A percentile compares a stretch with the other conserved stretches of the same genome.
Evolutionary conservation across 92 coral and sea anemone species (phyloP).

Genomic region (Zoanthus solanderi): DNA sequence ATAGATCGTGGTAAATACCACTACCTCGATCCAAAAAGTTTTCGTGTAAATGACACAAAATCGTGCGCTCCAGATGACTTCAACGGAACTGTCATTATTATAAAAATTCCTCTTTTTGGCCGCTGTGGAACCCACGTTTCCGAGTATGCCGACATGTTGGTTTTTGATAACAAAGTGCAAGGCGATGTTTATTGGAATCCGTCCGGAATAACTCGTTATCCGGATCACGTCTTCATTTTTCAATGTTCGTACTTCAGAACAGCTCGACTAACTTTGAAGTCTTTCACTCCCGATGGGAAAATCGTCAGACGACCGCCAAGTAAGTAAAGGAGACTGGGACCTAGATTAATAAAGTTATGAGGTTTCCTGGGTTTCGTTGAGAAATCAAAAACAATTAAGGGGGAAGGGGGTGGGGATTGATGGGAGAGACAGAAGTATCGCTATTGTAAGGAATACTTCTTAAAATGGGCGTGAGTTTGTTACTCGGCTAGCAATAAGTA

Average conservation of each 20-base stretch:
- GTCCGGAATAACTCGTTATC: conserved; percentile 16
- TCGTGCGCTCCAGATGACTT: background rate
- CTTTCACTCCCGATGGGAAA: conserved; percentile 36
- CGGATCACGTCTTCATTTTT: conserved; percentile 6
- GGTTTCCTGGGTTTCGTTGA: no score
- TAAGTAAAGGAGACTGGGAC: background rate
- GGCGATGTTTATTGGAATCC: conserved; percentile 34
- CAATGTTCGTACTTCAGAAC: conserved; percentile 43
- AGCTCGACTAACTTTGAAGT: conserved; percentile 14
- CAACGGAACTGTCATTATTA: conserved; percentile 22
- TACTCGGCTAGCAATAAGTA: no score
- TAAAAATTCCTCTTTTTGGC: conserved; percentile 22
- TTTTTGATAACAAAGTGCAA: background rate
- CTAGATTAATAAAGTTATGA: background rate
- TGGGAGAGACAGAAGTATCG: no score
- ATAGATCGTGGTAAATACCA: background rate
- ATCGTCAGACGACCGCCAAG: conserved; percentile 27
- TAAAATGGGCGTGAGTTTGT: no score
- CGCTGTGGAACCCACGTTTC: conserved; percentile 21
- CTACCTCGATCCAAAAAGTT: conserved; percentile 22
- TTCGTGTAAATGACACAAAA: conserved; percentile 14
- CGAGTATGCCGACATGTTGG: conserved; percentile 18
- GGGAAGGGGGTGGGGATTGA: no score
- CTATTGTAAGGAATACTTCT: no score
- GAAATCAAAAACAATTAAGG: no score